Conservation (phyloP, 2,888 invertebrate genomes). For the Agrochola lota region DNA sequence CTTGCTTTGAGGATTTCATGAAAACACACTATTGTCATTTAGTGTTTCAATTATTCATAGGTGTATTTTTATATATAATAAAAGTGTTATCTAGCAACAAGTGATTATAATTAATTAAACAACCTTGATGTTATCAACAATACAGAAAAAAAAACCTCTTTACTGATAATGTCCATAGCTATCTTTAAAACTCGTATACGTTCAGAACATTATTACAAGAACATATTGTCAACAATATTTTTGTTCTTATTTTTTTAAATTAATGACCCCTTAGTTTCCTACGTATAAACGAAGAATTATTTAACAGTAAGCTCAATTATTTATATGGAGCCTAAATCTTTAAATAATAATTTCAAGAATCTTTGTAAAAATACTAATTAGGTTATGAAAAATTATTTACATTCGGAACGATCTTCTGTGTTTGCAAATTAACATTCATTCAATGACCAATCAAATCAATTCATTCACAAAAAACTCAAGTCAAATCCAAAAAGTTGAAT, state of each 20-base stretch:
- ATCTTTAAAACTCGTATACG: conserved; percentile 7
- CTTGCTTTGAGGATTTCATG: not conserved
- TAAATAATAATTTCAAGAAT: not conserved
- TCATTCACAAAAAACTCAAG: conserved; percentile 68
- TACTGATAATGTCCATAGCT: not conserved
- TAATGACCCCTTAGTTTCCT: not conserved
- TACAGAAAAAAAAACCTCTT: not conserved
- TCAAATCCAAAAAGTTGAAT: conserved; percentile 81
- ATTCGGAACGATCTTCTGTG: conserved; percentile 15
- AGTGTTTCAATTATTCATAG: too few species aligned
- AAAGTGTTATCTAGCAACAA: too few species aligned
- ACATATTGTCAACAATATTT: too few species aligned
- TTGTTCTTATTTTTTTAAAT: not conserved
- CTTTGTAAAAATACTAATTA: not conserved
- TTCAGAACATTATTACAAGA: conserved; percentile 5
- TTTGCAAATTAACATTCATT: conserved; percentile 41
- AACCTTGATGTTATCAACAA: too few species aligned
- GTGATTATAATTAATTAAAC: too few species aligned
- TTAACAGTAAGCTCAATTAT: not conserved
- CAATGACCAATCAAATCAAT: conserved; percentile 51
- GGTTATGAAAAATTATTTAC: too few species aligned
- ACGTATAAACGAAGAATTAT: too few species aligned
- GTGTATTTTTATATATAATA: too few species aligned
- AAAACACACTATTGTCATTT: not conserved
- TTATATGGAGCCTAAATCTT: not conserved